These are phyloP conservation scores for Peromyscus polionotus DNA, from an alignment of 2,113 vertebrate species.

Conservation along the genomic window DNA sequence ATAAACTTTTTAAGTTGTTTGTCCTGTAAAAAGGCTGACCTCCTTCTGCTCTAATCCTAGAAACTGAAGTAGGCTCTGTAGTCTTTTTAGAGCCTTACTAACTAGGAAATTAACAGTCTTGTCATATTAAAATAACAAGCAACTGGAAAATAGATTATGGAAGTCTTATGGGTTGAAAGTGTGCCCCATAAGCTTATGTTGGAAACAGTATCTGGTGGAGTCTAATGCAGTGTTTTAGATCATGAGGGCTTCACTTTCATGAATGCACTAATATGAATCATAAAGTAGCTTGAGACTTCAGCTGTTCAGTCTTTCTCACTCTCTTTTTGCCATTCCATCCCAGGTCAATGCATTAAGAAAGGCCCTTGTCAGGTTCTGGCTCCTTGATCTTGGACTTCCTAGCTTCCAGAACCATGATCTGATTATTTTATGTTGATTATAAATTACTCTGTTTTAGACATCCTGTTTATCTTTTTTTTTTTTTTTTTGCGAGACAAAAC, in stretches of 20 bases:
- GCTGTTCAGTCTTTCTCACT: background rate
- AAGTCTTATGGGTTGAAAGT: background rate
- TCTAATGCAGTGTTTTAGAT: background rate
- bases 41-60: background rate
- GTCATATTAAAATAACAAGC: constrained; percentile 8
- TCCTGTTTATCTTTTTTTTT: too few species aligned
- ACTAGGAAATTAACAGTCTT: constrained; percentile 2
- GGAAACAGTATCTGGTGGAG: background rate
- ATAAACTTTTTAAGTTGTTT: constrained; percentile 22
- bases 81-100: background rate
- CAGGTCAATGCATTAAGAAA: background rate
- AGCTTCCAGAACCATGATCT: background rate
- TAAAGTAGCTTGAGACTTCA: background rate
- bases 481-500: background rate
- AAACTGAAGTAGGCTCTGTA: background rate
- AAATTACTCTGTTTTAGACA: background rate
- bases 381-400: background rate
- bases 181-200: background rate
- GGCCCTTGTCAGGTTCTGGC: background rate
- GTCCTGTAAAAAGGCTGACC: background rate
- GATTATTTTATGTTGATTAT: background rate
- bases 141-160: background rate
- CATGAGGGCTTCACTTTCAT: background rate
- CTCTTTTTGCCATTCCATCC: background rate
- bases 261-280: background rate